Conservation (phyloP, 2,888 invertebrate genomes). For the Dryocosmus kuriphilus region DNA sequence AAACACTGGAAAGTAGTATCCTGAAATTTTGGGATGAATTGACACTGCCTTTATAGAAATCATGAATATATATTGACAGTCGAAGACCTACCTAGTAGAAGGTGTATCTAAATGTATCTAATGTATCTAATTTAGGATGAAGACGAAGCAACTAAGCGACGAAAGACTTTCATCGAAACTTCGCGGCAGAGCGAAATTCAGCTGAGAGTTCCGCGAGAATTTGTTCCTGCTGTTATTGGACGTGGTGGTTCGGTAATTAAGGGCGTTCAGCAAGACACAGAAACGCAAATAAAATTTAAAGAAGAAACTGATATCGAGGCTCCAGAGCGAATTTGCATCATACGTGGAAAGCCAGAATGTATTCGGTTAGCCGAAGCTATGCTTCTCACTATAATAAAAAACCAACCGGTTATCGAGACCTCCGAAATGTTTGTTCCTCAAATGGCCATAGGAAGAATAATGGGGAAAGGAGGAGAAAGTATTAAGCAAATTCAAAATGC, state of each 20-base stretch:
- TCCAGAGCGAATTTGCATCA: conserved; percentile 83
- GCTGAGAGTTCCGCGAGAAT: conserved; percentile 82
- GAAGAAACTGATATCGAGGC: conserved; percentile 79
- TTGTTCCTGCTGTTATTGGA: conserved; percentile 85
- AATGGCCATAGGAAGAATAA: conserved; percentile 85
- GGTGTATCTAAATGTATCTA: too few relatives aligned
- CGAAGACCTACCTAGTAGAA: too few relatives aligned
- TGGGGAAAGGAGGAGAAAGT: conserved; percentile 86
- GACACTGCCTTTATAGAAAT: too few relatives aligned
- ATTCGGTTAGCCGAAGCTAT: conserved; percentile 86
- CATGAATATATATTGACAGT: too few relatives aligned
- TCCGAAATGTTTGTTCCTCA: conserved; percentile 84
- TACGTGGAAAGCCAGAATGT: conserved; percentile 84
- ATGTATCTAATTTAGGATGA: conserved; percentile 74
- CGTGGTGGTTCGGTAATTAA: conserved; percentile 88
- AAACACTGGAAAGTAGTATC: too few relatives aligned
- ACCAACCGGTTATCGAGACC: conserved; percentile 84
- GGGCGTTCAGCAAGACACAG: conserved; percentile 85
- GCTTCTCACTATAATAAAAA: conserved; percentile 84
- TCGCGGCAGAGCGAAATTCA: conserved; percentile 79
- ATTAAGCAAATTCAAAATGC: conserved; percentile 85
- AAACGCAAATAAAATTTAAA: conserved; percentile 81
- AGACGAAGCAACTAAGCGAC: conserved; percentile 65
- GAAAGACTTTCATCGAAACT: conserved; percentile 55
- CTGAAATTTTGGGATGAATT: too few relatives aligned